Evolutionary conservation across 2,113 vertebrate species (phyloP).

Genomic region (Podarcis muralis): DNA sequence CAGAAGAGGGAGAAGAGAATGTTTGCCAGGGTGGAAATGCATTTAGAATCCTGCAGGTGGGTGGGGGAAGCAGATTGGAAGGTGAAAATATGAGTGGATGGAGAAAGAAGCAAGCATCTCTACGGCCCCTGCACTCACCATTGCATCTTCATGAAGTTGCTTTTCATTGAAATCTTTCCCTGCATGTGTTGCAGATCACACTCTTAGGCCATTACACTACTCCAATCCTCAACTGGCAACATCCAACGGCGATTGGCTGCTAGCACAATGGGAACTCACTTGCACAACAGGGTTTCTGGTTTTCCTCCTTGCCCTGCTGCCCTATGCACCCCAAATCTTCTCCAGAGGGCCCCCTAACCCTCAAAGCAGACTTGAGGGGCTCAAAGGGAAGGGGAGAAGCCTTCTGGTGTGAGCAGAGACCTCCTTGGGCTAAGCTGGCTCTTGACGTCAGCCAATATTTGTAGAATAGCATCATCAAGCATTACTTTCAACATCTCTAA

Average conservation of each 20-base stretch:
- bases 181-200: neutral
- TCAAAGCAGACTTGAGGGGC: too few species aligned
- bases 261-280: too few species aligned
- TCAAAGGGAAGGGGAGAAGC: too few species aligned
- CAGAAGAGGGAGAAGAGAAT: neutral
- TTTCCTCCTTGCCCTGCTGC: too few species aligned
- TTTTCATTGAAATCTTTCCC: neutral
- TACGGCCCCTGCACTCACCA: neutral
- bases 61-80: neutral
- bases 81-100: neutral
- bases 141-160: neutral
- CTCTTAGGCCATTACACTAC: neutral
- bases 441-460: neutral
- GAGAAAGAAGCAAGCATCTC: neutral
- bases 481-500: too few species aligned
- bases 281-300: too few species aligned
- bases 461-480: neutral
- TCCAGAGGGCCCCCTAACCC: too few species aligned
- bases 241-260: too few species aligned
- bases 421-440: too few species aligned
- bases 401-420: too few species aligned
- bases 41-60: neutral
- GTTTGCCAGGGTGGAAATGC: neutral
- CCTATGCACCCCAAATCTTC: too few species aligned
- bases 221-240: neutral